Percentiles rank a stretch among this genome's conserved stretches.
phyloP scores from a whole-genome alignment of 2,797 vertebrate genomes.

The Oryzias sinensis region DNA sequence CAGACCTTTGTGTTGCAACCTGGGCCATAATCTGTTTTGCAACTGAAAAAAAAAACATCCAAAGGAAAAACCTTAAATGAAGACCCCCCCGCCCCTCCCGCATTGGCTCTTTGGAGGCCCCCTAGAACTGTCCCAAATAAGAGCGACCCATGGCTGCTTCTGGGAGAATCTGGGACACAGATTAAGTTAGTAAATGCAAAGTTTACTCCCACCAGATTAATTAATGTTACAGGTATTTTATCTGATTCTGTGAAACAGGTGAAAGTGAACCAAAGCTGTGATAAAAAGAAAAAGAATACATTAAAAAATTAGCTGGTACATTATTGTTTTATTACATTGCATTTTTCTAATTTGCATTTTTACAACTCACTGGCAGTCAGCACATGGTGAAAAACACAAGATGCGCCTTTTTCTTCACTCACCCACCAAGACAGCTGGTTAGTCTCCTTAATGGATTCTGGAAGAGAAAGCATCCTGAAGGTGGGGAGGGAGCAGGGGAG shows the following conservation, averaged over 20 bases:
- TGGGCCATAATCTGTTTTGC: constrained; percentile 83
- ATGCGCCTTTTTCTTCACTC: constrained; percentile 19
- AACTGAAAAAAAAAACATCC: constrained; percentile 78
- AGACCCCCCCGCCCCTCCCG: constrained; percentile 18
- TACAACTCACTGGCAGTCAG: neutral
- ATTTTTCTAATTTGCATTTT: neutral
- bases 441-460: constrained; percentile 62
- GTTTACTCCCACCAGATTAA: constrained; percentile 1
- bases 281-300: neutral
- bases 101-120: neutral
- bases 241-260: too few species aligned
- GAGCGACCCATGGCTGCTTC: constrained; percentile 39
- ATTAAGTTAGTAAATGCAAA: constrained; percentile 36
- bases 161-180: constrained; percentile 41
- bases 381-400: constrained; percentile 16
- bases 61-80: constrained; percentile 71
- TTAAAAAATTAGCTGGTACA: neutral
- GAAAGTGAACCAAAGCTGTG: too few species aligned
- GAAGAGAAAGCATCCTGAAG: constrained; percentile 74
- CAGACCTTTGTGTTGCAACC: constrained; percentile 76
- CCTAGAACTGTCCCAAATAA: constrained; percentile 32
- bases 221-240: too few species aligned
- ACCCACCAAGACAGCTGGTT: constrained; percentile 41
- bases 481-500: constrained; percentile 60
- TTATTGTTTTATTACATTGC: too few species aligned